A percentile compares a stretch with the other conserved stretches of the same genome.
phyloP scores from a whole-genome alignment of 2,888 invertebrate species.

The Hermaeophaga mercurialis region DNA sequence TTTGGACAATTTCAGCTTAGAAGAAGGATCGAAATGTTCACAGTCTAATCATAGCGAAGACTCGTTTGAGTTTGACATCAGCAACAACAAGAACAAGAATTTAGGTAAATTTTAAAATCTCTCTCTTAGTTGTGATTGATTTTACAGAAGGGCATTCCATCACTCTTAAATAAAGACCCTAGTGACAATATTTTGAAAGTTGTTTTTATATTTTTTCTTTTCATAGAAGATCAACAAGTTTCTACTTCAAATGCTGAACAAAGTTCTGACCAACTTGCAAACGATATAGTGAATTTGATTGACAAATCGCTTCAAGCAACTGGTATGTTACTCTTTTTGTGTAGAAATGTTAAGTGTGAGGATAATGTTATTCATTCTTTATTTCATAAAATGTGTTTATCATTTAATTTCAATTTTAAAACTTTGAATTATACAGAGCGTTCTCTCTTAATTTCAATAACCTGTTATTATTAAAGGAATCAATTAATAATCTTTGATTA shows the following conservation, averaged over 20 bases:
- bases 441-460: too few species aligned
- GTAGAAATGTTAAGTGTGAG: too few species aligned
- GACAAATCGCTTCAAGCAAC: background rate
- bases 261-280: background rate
- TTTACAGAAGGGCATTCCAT: too few species aligned
- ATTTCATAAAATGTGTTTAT: too few species aligned
- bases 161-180: too few species aligned
- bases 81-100: background rate
- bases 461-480: too few species aligned
- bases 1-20: background rate
- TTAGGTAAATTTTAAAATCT: too few species aligned
- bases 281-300: background rate
- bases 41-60: conserved; percentile 11
- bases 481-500: background rate
- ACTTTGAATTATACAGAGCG: too few species aligned
- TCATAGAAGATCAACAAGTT: too few species aligned
- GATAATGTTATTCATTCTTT: too few species aligned
- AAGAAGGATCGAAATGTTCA: background rate
- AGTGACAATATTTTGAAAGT: background rate
- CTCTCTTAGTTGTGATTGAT: too few species aligned
- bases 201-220: background rate
- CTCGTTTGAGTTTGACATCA: conserved; percentile 30
- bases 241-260: background rate
- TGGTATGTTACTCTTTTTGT: background rate
- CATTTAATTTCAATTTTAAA: too few species aligned